Percentiles rank a stretch among this genome's conserved stretches.
These are phyloP conservation scores for Helicoverpa assulta DNA, from an alignment of 2,888 invertebrate species.

Conservation along the genomic window DNA sequence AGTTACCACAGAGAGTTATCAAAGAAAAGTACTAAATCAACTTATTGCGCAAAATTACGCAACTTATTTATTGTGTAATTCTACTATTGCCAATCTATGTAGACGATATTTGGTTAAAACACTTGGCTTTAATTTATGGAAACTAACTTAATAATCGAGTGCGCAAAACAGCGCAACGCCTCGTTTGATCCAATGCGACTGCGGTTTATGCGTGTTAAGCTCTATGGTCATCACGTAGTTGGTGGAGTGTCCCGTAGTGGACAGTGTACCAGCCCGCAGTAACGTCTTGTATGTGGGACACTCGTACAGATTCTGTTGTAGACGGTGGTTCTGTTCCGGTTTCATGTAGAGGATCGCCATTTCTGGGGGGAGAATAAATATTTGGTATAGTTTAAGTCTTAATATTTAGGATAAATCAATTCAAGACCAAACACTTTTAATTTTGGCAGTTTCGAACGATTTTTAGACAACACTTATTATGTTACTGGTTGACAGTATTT, in stretches of 20 bases:
- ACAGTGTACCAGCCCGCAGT: constrained; percentile 93
- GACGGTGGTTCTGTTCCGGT: constrained; percentile 91
- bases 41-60: neutral
- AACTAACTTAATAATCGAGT: constrained; percentile 91
- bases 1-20: too few relatives aligned
- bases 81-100: neutral
- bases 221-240: constrained; percentile 95
- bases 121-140: too few relatives aligned
- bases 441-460: too few relatives aligned
- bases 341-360: constrained; percentile 93
- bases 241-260: constrained; percentile 95
- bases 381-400: too few relatives aligned
- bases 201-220: constrained; percentile 91
- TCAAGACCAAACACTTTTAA: too few relatives aligned
- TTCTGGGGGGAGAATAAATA: constrained; percentile 77
- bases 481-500: too few relatives aligned
- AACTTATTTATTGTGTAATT: neutral
- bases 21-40: too few relatives aligned
- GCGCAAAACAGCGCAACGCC: constrained; percentile 95
- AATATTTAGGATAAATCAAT: too few relatives aligned
- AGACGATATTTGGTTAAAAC: too few relatives aligned
- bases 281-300: constrained; percentile 95
- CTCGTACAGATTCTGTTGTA: constrained; percentile 89
- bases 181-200: constrained; percentile 94
- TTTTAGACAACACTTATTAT: too few relatives aligned